Conservation (phyloP, 1,140 invertebrate genomes). For the Phymorhynchus buccinoides region DNA sequence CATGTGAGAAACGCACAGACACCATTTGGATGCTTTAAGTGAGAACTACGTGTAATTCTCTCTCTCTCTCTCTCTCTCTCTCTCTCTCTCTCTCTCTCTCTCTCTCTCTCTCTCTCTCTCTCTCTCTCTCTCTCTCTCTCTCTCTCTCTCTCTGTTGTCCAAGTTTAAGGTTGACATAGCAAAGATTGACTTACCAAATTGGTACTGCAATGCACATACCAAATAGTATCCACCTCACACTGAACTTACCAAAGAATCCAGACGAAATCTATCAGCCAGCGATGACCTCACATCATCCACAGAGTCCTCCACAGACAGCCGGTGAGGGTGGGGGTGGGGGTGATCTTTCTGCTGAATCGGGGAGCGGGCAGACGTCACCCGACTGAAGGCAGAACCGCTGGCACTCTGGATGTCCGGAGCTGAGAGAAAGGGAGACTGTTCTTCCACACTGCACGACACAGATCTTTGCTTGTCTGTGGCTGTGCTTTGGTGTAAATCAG, state of each 20-base stretch:
- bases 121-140: not conserved
- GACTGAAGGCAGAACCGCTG: conserved; percentile 21
- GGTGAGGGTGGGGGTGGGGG: not conserved
- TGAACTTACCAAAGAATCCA: not conserved
- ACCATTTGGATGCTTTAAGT: too few relatives aligned
- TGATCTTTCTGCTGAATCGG: not conserved
- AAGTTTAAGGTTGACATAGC: too few relatives aligned
- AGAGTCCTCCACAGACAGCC: not conserved
- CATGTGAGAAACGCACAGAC: too few relatives aligned
- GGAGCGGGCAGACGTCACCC: not conserved
- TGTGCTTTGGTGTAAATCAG: not conserved
- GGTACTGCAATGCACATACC: too few relatives aligned
- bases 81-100: not conserved
- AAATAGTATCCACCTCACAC: too few relatives aligned
- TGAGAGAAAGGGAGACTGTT: not conserved
- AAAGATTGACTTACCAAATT: not conserved
- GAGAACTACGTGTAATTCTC: too few relatives aligned
- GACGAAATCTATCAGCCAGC: not conserved
- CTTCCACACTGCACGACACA: not conserved
- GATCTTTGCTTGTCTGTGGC: not conserved
- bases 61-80: conserved; percentile 14
- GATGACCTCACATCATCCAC: not conserved
- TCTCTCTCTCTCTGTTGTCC: not conserved
- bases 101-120: not conserved
- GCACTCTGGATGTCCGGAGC: conserved; percentile 23